Conservation (phyloP, 2,888 invertebrate species). For the Watsonalla binaria region DNA sequence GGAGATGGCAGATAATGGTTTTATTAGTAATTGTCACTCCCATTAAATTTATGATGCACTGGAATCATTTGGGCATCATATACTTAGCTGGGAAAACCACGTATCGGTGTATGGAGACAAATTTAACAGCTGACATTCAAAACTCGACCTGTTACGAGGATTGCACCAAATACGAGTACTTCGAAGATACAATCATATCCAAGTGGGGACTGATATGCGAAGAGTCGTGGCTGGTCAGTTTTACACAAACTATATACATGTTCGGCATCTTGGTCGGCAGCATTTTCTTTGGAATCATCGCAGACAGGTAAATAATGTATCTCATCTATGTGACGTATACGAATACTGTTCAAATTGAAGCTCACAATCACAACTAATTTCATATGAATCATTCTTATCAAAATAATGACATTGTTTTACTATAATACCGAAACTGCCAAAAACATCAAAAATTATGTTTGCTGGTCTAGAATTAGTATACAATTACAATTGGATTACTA, state of each 20-base stretch:
- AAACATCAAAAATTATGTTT: too few relatives aligned
- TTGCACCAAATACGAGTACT: not conserved
- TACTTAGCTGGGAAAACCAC: not conserved
- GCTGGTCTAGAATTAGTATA: too few relatives aligned
- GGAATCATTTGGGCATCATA: not conserved
- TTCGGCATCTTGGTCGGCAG: not conserved
- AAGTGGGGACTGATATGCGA: conserved; percentile 83
- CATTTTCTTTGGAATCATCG: not conserved
- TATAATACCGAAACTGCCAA: too few relatives aligned
- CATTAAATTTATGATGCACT: not conserved
- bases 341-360: too few relatives aligned
- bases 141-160: not conserved
- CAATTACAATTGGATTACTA: too few relatives aligned
- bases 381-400: too few relatives aligned
- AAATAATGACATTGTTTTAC: too few relatives aligned
- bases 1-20: not conserved
- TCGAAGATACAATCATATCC: conserved; percentile 75
- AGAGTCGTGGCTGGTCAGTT: conserved; percentile 72
- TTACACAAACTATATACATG: conserved; percentile 68
- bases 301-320: conserved; percentile 1
- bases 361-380: too few relatives aligned
- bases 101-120: not conserved
- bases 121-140: not conserved
- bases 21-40: not conserved
- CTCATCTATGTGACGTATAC: too few relatives aligned